Evolutionary conservation across 2,113 vertebrate genomes (phyloP).

Genomic region (Astatoreochromis straeleni): DNA sequence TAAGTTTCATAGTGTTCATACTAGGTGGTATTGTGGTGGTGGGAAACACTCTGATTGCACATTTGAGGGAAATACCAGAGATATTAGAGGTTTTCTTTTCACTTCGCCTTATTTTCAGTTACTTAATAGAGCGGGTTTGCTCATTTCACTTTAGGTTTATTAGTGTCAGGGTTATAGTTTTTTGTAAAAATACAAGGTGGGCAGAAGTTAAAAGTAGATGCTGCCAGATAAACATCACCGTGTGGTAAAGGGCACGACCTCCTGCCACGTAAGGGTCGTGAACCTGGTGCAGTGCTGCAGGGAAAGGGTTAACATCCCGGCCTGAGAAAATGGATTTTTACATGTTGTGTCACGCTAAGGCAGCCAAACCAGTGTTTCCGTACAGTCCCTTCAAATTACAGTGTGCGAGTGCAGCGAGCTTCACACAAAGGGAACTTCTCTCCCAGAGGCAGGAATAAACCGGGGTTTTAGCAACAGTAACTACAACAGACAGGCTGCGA

Average conservation of each 20-base stretch:
- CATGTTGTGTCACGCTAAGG: constrained; percentile 70
- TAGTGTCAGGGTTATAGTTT: background rate
- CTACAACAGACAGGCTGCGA: constrained; percentile 71
- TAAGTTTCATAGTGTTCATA: background rate
- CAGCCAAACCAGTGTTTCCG: constrained; percentile 71
- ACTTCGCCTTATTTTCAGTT: background rate
- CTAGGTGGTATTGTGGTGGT: background rate
- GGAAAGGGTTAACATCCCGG: constrained; percentile 43
- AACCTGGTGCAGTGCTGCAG: background rate
- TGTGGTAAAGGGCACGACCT: too few species aligned
- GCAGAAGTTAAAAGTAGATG: background rate
- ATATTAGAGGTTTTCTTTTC: background rate
- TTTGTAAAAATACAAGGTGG: background rate
- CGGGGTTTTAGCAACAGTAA: constrained; percentile 76
- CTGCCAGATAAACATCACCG: background rate
- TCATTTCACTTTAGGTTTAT: background rate
- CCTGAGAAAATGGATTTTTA: constrained; percentile 27
- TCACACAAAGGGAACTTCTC: constrained; percentile 67
- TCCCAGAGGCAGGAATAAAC: constrained; percentile 58
- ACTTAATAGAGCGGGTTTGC: background rate
- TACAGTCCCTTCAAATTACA: constrained; percentile 62
- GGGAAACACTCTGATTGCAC: background rate
- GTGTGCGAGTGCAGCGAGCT: constrained; percentile 26
- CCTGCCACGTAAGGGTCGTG: background rate
- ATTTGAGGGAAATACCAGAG: background rate